Evolutionary conservation across 2,113 vertebrate genomes (phyloP).

Genomic region (Danio rerio): GRCz12tu NC_133180.1:40216001-40216500

Average conservation of each 20-base stretch:
- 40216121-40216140: no score
- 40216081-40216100: no score
- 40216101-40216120: no score
- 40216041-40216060: no score
- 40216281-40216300: neutral
- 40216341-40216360: neutral
- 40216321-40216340: neutral
- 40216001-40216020: no score
- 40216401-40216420: conserved; percentile 36
- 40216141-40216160: no score
- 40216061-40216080: no score
- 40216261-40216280: neutral
- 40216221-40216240: neutral
- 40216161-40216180: no score
- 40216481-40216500: conserved; percentile 77
- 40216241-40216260: neutral
- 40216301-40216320: neutral
- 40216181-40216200: no score
- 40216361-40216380: conserved; percentile 46
- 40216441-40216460: conserved; percentile 52
- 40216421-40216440: neutral
- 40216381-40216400: conserved; percentile 42
- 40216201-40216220: no score
- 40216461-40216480: conserved; percentile 74
- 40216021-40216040: no score